Conservation (phyloP, 2,888 invertebrate species). For the Acanthosepion lycidas region DNA sequence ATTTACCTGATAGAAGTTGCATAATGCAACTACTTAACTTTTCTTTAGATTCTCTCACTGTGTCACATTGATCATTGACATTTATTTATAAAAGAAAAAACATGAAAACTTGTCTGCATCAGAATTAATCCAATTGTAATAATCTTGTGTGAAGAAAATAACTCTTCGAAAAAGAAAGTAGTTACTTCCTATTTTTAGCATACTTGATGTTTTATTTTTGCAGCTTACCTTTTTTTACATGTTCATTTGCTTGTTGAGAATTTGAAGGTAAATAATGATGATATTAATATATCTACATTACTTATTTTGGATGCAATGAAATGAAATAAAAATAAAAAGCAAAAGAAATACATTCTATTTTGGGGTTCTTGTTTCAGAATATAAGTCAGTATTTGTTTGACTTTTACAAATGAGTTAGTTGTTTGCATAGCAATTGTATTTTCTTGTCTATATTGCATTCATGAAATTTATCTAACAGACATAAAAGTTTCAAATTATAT, state of each 20-base stretch:
- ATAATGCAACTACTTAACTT: not conserved
- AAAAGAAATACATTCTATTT: conserved; percentile 4
- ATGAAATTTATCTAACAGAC: not conserved
- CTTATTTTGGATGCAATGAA: not conserved
- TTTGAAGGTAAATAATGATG: conserved; percentile 33
- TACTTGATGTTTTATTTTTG: not conserved
- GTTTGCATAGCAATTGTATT: not conserved
- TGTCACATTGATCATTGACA: not conserved
- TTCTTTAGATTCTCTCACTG: not conserved
- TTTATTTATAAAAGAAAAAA: not conserved
- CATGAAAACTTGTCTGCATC: not conserved
- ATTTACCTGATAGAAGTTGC: not conserved
- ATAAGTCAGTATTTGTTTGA: not conserved
- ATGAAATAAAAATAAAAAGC: not conserved
- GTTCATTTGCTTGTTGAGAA: not conserved
- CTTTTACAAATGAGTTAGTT: not conserved
- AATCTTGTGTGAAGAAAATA: too few relatives aligned
- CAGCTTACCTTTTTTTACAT: not conserved
- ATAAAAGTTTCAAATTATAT: not conserved
- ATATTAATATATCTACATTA: not conserved
- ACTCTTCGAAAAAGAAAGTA: not conserved
- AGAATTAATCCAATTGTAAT: not conserved
- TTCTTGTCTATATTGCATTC: not conserved
- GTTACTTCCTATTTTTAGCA: not conserved
- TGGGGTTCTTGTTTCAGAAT: not conserved